A percentile compares a stretch with the other conserved stretches of the same genome.
These are phyloP conservation scores for Romanogobio albipinnatus DNA, from an alignment of 2,113 vertebrate genomes.

Conservation along the genomic window DNA sequence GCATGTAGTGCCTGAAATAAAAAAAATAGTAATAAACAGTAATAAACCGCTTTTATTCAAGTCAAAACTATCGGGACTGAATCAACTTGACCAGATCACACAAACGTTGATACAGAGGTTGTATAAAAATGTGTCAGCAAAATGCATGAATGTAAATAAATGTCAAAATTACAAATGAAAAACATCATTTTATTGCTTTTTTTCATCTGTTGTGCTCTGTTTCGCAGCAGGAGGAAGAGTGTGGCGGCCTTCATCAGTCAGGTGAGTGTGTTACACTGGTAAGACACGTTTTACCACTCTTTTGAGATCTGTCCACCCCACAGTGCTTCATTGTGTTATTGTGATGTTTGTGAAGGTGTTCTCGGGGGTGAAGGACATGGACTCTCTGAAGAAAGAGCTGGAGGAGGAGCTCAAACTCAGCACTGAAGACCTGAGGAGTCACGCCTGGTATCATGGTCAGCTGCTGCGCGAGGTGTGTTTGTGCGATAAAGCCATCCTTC, in stretches of 20 bases:
- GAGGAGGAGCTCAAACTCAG: conserved; percentile 83
- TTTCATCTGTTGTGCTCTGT: conserved; percentile 48
- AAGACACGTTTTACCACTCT: neutral
- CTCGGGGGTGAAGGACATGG: conserved; percentile 71
- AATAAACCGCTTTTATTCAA: neutral
- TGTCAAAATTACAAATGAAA: neutral
- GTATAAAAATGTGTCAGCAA: neutral
- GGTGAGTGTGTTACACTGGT: conserved; percentile 53
- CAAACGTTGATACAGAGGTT: too few species aligned
- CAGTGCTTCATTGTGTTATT: neutral
- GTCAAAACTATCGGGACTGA: too few species aligned
- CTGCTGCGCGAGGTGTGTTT: conserved; percentile 77
- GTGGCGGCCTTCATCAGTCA: conserved; percentile 72
- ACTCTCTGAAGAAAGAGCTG: conserved; percentile 79
- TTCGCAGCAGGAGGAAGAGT: conserved; percentile 75
- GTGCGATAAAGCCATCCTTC: neutral
- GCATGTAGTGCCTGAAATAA: neutral
- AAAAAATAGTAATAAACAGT: neutral
- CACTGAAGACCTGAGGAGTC: conserved; percentile 78
- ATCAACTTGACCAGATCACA: too few species aligned
- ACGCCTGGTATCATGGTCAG: conserved; percentile 85
- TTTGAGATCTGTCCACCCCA: too few species aligned
- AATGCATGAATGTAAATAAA: neutral
- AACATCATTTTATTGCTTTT: neutral
- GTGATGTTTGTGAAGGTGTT: conserved; percentile 29